Conservation (phyloP, 2,113 vertebrate genomes). For the Strigops habroptila region DNA sequence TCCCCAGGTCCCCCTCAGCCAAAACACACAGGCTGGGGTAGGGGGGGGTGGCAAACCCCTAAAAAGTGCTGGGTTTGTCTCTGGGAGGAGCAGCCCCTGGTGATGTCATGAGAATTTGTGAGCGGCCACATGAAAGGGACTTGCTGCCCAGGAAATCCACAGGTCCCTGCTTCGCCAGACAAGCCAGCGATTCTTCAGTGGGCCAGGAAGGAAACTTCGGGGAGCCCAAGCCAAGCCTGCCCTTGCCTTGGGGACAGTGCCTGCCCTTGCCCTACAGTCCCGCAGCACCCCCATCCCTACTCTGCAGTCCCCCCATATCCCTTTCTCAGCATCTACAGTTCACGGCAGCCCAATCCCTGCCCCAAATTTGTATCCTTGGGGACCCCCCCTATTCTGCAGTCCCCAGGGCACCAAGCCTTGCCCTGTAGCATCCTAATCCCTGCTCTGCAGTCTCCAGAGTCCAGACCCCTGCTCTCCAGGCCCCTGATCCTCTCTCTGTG, state of each 20-base stretch:
- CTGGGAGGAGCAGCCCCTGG: slow-evolving; percentile 14
- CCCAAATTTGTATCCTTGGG: neutral
- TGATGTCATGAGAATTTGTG: slow-evolving; percentile 59
- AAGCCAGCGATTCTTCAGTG: slow-evolving; percentile 37
- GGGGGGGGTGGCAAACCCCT: slow-evolving; percentile 43
- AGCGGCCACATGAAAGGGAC: slow-evolving; percentile 55
- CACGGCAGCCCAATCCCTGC: neutral
- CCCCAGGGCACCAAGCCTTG: neutral
- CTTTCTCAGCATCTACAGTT: neutral
- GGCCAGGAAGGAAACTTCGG: neutral
- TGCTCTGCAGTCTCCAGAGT: neutral
- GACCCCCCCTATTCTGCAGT: neutral
- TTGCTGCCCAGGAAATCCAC: slow-evolving; percentile 54
- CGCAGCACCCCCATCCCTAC: neutral
- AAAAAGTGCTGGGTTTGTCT: slow-evolving; percentile 45
- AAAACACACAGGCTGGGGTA: slow-evolving; percentile 38
- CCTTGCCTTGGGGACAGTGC: neutral
- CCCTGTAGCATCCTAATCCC: neutral
- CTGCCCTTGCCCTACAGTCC: neutral
- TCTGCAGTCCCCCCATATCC: neutral
- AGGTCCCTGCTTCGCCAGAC: slow-evolving; percentile 11
- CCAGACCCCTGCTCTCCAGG: neutral
- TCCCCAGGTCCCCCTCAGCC: neutral
- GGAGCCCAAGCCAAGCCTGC: neutral
- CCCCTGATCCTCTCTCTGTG: neutral